These are phyloP conservation scores for Dinothrombium tinctorium DNA, from an alignment of 1,140 invertebrate genomes.

Conservation along the genomic window DNA sequence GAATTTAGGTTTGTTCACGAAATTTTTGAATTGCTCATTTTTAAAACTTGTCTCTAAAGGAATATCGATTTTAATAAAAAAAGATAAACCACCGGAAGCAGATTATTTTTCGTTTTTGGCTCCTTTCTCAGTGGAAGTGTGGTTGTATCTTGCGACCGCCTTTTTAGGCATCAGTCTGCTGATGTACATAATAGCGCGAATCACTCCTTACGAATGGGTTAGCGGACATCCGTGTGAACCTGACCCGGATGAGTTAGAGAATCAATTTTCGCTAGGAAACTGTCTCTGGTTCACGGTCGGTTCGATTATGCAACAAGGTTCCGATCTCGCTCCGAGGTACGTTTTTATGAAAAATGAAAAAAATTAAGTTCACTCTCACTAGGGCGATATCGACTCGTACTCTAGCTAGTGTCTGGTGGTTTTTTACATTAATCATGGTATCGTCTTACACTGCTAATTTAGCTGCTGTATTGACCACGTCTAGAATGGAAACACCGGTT, in stretches of 20 bases:
- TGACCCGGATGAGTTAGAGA: conserved; percentile 15
- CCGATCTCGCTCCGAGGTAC: conserved; percentile 23
- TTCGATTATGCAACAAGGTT: conserved; percentile 25
- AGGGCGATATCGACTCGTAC: conserved; percentile 23
- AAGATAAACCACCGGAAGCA: conserved; percentile 19
- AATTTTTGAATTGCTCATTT: too few relatives aligned
- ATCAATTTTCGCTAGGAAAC: conserved; percentile 22
- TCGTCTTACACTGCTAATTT: conserved; percentile 34
- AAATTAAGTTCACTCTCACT: too few relatives aligned
- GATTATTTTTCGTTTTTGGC: conserved; percentile 24
- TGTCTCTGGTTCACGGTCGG: conserved; percentile 28
- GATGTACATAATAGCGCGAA: conserved; percentile 22
- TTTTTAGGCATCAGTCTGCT: conserved; percentile 23
- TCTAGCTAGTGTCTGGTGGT: conserved; percentile 27
- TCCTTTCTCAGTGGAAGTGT: conserved; percentile 25
- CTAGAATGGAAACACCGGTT: conserved; percentile 84
- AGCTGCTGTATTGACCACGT: conserved; percentile 87
- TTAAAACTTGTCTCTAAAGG: too few relatives aligned
- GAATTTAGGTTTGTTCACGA: too few relatives aligned
- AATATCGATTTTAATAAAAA: conserved; percentile 16
- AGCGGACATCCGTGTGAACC: conserved; percentile 16
- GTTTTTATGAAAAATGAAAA: too few relatives aligned
- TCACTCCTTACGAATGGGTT: conserved; percentile 23
- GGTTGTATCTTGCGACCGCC: conserved; percentile 22
- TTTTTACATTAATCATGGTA: conserved; percentile 32